These are phyloP conservation scores for Criorhina ranunculi DNA, from an alignment of 2,888 invertebrate species.

Conservation along the genomic window DNA sequence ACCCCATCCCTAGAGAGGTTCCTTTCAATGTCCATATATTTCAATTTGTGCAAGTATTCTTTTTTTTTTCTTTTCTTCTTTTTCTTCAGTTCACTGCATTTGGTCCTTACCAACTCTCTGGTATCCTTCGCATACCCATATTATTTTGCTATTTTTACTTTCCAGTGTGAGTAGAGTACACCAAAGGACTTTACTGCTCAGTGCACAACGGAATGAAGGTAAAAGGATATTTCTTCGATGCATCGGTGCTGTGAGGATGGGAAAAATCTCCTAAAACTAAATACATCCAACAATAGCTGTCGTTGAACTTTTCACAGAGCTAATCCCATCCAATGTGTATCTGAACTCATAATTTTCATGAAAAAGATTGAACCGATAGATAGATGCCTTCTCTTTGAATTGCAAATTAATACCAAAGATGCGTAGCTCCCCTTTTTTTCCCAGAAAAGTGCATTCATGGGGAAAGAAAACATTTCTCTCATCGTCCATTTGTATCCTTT, in stretches of 20 bases:
- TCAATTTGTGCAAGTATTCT: slow-evolving; percentile 52
- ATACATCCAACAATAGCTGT: no score
- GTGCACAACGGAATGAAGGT: background rate
- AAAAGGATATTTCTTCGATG: slow-evolving; percentile 20
- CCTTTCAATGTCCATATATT: no score
- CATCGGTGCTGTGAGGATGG: slow-evolving; percentile 11
- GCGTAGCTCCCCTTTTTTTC: background rate
- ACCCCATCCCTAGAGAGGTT: slow-evolving; percentile 36
- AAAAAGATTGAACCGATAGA: background rate
- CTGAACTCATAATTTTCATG: background rate
- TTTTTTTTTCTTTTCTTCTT: no score
- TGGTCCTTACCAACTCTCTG: background rate
- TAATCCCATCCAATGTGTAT: background rate
- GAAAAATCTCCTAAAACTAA: no score
- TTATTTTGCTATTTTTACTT: slow-evolving; percentile 42
- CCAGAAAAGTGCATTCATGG: background rate
- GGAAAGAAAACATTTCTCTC: background rate
- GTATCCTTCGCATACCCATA: slow-evolving; percentile 29
- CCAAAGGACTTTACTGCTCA: slow-evolving; percentile 32
- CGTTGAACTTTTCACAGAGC: background rate
- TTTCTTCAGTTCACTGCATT: slow-evolving; percentile 54
- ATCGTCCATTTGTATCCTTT: background rate
- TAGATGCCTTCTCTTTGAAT: background rate
- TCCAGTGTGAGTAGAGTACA: background rate
- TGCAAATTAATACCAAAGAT: background rate